Conservation (phyloP, 2,888 invertebrate genomes). For the Eilema depressum region DNA sequence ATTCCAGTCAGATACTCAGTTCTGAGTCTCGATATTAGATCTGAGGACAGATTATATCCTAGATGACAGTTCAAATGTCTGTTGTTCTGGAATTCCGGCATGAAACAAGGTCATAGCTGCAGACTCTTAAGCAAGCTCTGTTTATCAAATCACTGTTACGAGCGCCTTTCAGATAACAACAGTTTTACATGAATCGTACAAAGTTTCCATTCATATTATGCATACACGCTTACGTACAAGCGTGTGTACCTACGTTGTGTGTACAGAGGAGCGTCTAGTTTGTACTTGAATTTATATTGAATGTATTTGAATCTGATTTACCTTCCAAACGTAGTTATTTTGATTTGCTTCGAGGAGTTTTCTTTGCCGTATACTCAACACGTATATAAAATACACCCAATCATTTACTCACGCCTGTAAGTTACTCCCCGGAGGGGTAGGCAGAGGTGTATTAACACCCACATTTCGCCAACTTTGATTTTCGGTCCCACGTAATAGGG, state of each 20-base stretch:
- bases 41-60: too few species aligned
- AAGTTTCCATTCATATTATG: not conserved
- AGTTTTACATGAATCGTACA: not conserved
- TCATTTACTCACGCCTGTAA: too few species aligned
- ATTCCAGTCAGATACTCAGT: too few species aligned
- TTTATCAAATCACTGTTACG: not conserved
- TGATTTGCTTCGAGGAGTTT: not conserved
- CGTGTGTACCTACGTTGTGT: not conserved
- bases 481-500: too few species aligned
- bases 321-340: not conserved
- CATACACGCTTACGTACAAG: not conserved
- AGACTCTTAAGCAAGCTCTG: not conserved
- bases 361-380: not conserved
- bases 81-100: too few species aligned
- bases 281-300: conserved; percentile 4
- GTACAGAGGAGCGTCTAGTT: not conserved
- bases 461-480: too few species aligned
- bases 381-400: too few species aligned
- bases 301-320: conserved; percentile 3
- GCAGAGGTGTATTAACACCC: too few species aligned
- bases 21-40: too few species aligned
- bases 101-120: too few species aligned
- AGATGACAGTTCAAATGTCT: too few species aligned
- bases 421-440: too few species aligned
- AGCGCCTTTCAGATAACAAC: not conserved